These are phyloP conservation scores for Pandemis corylana DNA, from an alignment of 2,888 invertebrate genomes.

Conservation along the genomic window DNA sequence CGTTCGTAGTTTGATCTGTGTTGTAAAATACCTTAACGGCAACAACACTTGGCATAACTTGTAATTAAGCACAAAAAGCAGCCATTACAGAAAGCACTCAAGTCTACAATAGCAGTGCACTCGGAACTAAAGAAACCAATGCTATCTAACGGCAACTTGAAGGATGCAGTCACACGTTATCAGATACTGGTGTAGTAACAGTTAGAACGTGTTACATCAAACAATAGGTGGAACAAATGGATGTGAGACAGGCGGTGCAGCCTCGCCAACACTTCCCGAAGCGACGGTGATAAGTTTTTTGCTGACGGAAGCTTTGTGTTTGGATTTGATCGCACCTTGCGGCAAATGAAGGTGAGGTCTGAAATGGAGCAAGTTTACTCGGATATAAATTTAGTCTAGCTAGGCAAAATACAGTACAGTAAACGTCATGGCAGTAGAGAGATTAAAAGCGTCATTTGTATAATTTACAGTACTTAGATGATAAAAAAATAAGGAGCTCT, in stretches of 20 bases:
- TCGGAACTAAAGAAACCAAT: conserved; percentile 14
- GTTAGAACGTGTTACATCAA: conserved; percentile 51
- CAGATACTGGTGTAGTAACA: conserved; percentile 46
- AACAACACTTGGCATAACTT: conserved; percentile 10
- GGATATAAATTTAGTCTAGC: too few relatives aligned
- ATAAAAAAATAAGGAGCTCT: too few relatives aligned
- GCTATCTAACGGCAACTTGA: conserved; percentile 13
- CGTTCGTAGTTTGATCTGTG: background rate
- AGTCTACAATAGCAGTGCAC: conserved; percentile 14
- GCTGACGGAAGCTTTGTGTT: background rate
- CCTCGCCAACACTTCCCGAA: conserved; percentile 26
- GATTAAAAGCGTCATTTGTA: too few relatives aligned
- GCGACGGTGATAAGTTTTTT: background rate
- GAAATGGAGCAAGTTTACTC: too few relatives aligned
- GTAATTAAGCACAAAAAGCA: conserved; percentile 10
- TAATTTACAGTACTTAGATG: too few relatives aligned
- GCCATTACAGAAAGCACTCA: conserved; percentile 5
- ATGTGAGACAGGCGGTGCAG: conserved; percentile 52
- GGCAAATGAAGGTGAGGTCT: too few relatives aligned
- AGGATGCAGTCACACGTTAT: conserved; percentile 16
- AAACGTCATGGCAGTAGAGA: too few relatives aligned
- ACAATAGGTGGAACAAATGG: conserved; percentile 56
- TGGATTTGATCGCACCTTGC: too few relatives aligned
- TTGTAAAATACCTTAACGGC: background rate
- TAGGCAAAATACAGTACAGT: too few relatives aligned